Conservation (phyloP, 2,797 vertebrate species). For the Rachycentron canadum region DNA sequence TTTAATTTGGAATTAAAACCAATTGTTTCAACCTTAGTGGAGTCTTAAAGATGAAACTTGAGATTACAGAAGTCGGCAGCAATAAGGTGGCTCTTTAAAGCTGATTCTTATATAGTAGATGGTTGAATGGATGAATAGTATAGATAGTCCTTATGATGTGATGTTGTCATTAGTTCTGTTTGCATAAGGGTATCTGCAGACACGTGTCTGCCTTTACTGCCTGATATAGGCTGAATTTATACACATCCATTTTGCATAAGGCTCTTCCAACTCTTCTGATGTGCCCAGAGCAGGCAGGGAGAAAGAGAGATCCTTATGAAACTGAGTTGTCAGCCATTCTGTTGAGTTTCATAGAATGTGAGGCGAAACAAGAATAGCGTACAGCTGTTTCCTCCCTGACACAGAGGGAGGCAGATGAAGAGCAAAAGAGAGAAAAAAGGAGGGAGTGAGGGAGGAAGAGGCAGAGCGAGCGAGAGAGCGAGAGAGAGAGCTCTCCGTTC, state of each 20-base stretch:
- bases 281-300: slow-evolving; percentile 44
- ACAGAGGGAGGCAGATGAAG: slow-evolving; percentile 79
- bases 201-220: background rate
- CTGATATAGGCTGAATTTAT: background rate
- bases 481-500: slow-evolving; percentile 56
- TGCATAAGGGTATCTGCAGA: slow-evolving; percentile 6
- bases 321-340: slow-evolving; percentile 81
- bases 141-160: background rate
- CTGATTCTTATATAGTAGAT: too few relatives aligned
- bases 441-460: slow-evolving; percentile 39
- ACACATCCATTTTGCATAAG: slow-evolving; percentile 16
- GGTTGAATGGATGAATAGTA: too few relatives aligned
- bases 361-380: slow-evolving; percentile 79
- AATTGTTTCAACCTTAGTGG: background rate
- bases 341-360: slow-evolving; percentile 82
- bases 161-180: background rate
- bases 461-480: slow-evolving; percentile 50
- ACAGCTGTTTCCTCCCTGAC: slow-evolving; percentile 83
- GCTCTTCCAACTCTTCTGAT: slow-evolving; percentile 38
- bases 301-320: slow-evolving; percentile 63
- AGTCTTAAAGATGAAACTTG: background rate
- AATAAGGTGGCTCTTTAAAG: background rate
- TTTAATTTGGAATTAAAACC: background rate
- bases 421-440: slow-evolving; percentile 62
- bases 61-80: background rate